Evolutionary conservation across 2,888 invertebrate species (phyloP), one percentile per base, ranked within the genome.

Genomic region (Caenorhabditis sp.): DNA sequence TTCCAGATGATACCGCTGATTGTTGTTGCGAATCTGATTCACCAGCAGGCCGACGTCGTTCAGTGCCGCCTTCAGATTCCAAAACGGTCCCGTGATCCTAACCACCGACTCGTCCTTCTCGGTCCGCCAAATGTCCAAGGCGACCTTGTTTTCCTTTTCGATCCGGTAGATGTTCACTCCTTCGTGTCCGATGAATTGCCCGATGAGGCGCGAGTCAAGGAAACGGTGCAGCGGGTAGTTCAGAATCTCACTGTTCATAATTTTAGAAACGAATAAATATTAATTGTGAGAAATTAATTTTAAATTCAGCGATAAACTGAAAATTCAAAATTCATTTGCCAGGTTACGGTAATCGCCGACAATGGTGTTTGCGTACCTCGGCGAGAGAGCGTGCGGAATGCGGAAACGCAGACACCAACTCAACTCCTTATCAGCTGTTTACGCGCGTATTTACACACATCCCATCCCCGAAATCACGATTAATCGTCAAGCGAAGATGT

Each of bases 141-240:
- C 60, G 1, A 76, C 80, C 18, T 47, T 26, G 32, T 80, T 69
- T 8, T 65, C 50, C 22, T 65, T 69, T 28, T 80, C 80, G 26
- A 80, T 60, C 24, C 56, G 62, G 53, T 61, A 47, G 26, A 80
- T 80, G 28, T 80, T 80, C 22, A 50, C 51, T 28, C 80, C 80
- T 58, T 80, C 65, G 15, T 32, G 69, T 13, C 80, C 80, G 50
- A 80, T 80, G 47, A 80, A 70, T 53, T 70, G 51, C 0, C 80
- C 80, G 15, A 80, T 37, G 15, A 70, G 69, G 9, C 40, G 51
- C 2, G 35, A 15, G 50, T 80, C 56, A n/a, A 80, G 56, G 40
- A 56, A 56, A 18, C 35, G n/a, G 37, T 67, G 22, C 15, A 76
- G 60, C 13, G 76, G 76, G 18, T 67, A 76, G 26, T 76, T 60